Evolutionary conservation across 37 sponge, comb jelly and placozoan species (phyloP).

Genomic region (Spongilla lacustris): DNA sequence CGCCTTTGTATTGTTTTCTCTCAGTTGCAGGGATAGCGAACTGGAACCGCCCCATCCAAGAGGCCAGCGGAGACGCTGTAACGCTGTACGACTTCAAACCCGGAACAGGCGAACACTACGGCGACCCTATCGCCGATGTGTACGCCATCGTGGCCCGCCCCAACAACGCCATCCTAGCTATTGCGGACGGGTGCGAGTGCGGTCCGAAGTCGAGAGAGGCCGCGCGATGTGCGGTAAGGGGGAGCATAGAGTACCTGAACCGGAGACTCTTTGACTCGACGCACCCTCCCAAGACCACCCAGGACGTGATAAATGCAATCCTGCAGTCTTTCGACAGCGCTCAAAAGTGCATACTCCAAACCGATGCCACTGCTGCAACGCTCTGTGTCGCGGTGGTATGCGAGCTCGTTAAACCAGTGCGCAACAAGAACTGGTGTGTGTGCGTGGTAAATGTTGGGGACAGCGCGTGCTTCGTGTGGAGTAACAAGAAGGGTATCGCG

Average conservation of each 20-base stretch:
- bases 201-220: constrained; percentile 82
- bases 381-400: constrained; percentile 74
- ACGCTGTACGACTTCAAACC: constrained; percentile 77
- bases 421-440: constrained; percentile 54
- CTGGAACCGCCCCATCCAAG: constrained; percentile 58
- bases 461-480: constrained; percentile 72
- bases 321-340: constrained; percentile 73
- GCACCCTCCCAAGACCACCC: constrained; percentile 20
- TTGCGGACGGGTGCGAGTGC: constrained; percentile 88
- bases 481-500: constrained; percentile 28
- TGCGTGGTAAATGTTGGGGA: constrained; percentile 84
- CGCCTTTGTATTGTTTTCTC: not conserved
- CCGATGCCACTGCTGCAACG: constrained; percentile 77
- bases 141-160: constrained; percentile 52
- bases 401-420: constrained; percentile 39
- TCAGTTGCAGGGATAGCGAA: constrained; percentile 51
- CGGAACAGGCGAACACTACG: constrained; percentile 45
- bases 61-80: constrained; percentile 69
- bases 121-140: constrained; percentile 90
- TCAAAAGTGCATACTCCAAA: constrained; percentile 68
- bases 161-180: constrained; percentile 67
- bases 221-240: constrained; percentile 79
- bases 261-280: constrained; percentile 40
- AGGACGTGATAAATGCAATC: constrained; percentile 63
- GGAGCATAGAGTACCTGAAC: constrained; percentile 63